Evolutionary conservation across 2,888 invertebrate species (phyloP), one percentile per base, ranked within the genome.

Genomic region (Euphydryas editha): DNA sequence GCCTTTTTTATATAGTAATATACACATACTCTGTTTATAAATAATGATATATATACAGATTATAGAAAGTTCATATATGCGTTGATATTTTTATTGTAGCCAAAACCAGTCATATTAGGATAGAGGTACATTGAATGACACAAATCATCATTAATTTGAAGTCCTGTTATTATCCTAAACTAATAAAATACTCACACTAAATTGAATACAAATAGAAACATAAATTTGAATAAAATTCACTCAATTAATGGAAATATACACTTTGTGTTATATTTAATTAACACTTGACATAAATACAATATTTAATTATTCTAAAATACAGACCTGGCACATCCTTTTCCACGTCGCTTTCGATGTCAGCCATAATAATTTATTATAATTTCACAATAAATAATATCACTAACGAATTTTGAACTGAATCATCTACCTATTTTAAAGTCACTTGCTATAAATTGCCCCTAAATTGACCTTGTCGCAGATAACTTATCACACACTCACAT

Each of bases 381-480:
- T 30, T 58, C 60, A 62, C 62, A 65, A 66, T 70, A 72, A 65
- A 71, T 67, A 72, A 71, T 62, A 59, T 64, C 69, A 72, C 64
- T 30, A 65, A 70, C 61, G 65, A 44, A 65, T 39, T 57, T 39
- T 46, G 30, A 63, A 68, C 71, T 69, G 70, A 69, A 76, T 73
- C 60, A 60, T n/a, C 2, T 18, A 59, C 39, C 61, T 73, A 74
- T 70, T 72, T 69, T 58, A 68, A 59, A 73, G 69, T 75, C 76
- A 76, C 74, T 57, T 59, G 72, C 71, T 71, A 65, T 73, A 76
- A 76, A 80, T 78, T 75, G 72, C 71, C 72, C 75, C 74, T 76
- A 80, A 80, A 81, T 79, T 73, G 74, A 78, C 77, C 75, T 79
- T 79, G 75, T 74, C 77, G 76, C 80, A 77, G 78, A 78, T 81